Conservation (phyloP, 2,888 invertebrate species). For the Archips crataeganus region DNA sequence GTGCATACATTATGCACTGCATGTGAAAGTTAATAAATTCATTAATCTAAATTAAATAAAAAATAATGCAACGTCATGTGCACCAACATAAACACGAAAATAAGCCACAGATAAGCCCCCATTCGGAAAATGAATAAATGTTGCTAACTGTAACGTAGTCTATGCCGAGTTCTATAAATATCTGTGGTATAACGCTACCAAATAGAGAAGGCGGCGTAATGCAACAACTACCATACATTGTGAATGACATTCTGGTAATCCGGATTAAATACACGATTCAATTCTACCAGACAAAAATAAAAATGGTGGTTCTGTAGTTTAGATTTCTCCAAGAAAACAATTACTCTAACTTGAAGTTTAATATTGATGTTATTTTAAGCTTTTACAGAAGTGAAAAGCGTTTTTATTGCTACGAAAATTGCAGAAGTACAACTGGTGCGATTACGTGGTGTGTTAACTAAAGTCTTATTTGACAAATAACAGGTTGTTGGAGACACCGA, state of each 20-base stretch:
- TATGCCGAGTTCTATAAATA: slow-evolving; percentile 41
- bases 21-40: neutral
- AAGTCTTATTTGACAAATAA: slow-evolving; percentile 82
- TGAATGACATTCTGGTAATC: slow-evolving; percentile 8
- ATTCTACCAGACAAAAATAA: slow-evolving; percentile 78
- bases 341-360: slow-evolving; percentile 64
- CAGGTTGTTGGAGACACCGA: slow-evolving; percentile 85
- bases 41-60: neutral
- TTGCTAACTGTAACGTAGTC: slow-evolving; percentile 14
- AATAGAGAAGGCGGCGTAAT: slow-evolving; percentile 47
- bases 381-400: slow-evolving; percentile 53
- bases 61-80: neutral
- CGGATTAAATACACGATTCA: slow-evolving; percentile 64
- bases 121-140: neutral
- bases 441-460: slow-evolving; percentile 70
- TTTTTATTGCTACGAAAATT: slow-evolving; percentile 58
- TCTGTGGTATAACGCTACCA: slow-evolving; percentile 60
- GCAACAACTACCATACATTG: slow-evolving; percentile 17
- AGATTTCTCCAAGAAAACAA: slow-evolving; percentile 66
- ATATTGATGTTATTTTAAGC: slow-evolving; percentile 53
- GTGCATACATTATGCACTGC: no score
- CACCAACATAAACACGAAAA: neutral
- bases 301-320: slow-evolving; percentile 82
- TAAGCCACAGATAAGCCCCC: neutral
- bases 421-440: slow-evolving; percentile 62